Conservation (phyloP, 1,140 invertebrate species). For the Asbolus verrucosus region DNA sequence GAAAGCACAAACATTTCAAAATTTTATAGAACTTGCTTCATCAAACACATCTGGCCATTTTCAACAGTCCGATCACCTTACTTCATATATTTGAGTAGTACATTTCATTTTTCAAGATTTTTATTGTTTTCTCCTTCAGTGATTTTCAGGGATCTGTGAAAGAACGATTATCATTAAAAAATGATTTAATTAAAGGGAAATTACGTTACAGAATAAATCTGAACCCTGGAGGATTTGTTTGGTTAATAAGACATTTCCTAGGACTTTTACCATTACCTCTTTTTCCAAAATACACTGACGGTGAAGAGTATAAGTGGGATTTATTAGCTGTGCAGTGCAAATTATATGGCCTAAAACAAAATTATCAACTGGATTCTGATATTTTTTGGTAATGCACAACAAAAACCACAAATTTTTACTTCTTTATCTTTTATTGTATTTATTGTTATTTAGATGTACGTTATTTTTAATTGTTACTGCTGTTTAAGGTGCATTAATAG, state of each 20-base stretch:
- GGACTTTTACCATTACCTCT: conserved; percentile 52
- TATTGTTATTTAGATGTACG: too few relatives aligned
- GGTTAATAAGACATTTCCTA: conserved; percentile 53
- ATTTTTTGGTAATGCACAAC: conserved; percentile 29
- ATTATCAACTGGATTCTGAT: background rate
- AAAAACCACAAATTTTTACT: too few relatives aligned
- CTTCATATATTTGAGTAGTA: too few relatives aligned
- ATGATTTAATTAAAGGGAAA: conserved; percentile 36
- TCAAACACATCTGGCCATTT: conserved; percentile 25
- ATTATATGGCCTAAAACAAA: background rate
- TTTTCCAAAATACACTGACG: conserved; percentile 47
- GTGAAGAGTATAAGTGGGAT: conserved; percentile 43
- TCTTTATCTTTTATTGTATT: too few relatives aligned
- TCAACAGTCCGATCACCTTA: too few relatives aligned
- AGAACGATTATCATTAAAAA: conserved; percentile 43
- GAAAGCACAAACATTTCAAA: background rate
- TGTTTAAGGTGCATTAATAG: conserved; percentile 47
- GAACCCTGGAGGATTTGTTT: conserved; percentile 48
- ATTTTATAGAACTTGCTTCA: conserved; percentile 46
- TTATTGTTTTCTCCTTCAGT: too few relatives aligned
- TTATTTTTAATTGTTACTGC: too few relatives aligned
- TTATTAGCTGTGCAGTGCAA: conserved; percentile 42
- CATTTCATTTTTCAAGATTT: too few relatives aligned
- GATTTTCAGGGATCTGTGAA: conserved; percentile 38
- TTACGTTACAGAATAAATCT: conserved; percentile 22